Evolutionary conservation across 2,888 invertebrate genomes (phyloP).

Genomic region (Cheilosia scutellata): DNA sequence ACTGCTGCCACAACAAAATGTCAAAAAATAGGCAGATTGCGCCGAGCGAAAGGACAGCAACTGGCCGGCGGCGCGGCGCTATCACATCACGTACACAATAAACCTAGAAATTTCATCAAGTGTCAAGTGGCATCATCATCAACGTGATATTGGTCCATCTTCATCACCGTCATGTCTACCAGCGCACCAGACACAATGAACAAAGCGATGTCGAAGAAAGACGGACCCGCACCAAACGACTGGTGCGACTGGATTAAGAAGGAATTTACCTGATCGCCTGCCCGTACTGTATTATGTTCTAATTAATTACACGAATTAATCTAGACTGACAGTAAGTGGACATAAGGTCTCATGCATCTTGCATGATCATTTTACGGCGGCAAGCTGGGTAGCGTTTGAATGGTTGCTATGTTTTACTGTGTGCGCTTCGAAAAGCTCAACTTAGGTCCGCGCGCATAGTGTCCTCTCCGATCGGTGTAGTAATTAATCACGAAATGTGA

Average conservation of each 20-base stretch:
- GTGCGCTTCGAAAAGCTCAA: constrained; percentile 63
- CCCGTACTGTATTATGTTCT: constrained; percentile 71
- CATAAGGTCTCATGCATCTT: constrained; percentile 74
- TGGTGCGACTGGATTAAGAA: constrained; percentile 57
- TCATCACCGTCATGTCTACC: constrained; percentile 54
- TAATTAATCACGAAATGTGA: constrained; percentile 72
- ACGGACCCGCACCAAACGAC: background rate
- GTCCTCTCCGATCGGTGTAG: constrained; percentile 65
- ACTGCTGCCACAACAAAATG: constrained; percentile 26
- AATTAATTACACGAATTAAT: constrained; percentile 75
- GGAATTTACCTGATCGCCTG: constrained; percentile 73
- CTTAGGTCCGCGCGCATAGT: constrained; percentile 54
- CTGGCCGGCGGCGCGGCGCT: constrained; percentile 46
- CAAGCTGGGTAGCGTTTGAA: constrained; percentile 55
- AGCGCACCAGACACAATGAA: constrained; percentile 21
- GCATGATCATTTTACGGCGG: constrained; percentile 13
- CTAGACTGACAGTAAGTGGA: constrained; percentile 76
- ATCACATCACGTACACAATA: constrained; percentile 53
- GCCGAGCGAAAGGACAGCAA: constrained; percentile 21
- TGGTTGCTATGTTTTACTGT: background rate
- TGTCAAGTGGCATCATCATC: constrained; percentile 73
- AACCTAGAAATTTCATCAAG: constrained; percentile 70
- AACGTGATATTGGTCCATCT: constrained; percentile 43
- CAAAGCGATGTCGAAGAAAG: constrained; percentile 23
- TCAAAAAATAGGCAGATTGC: constrained; percentile 28